Base-by-base conservation (phyloP, 2,797 vertebrate species). In the Falco columbarius region DNA sequence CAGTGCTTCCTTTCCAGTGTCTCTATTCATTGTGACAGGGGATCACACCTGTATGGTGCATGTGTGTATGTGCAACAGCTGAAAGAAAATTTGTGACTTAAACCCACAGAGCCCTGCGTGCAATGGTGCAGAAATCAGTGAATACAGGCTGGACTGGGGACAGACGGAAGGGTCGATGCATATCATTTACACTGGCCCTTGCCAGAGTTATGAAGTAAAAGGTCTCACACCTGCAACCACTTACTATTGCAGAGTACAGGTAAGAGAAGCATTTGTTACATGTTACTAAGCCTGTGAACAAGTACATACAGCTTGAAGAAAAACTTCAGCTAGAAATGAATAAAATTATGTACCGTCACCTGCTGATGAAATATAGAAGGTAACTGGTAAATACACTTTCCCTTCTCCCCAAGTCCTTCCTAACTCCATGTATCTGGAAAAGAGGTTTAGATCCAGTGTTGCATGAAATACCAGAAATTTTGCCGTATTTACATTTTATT, bases 221-320 rank as follows among this genome's bases (percentile, higher is more conserved):
- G 97, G 97, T 30, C 98, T 99, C 71, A 96, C 95, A n/a, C 98
- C 98, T 36, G 98, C 98, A 61, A 98, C 98, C 61, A 97, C 97
- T 0, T 99, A 99, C 71, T 98, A 98, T 56, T 98, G 98, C 97
- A 98, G 98, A 96, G 98, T 98, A 36, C 98, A 98, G 98, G 98
- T 99, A 98, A 22, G 86, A 47, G 36, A 22, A 68, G 36, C 59
- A 54, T 77, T 16, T 34, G 34, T 68, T 49, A 1, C 0, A 5
- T 61, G 46, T n/a, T 52, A 4, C 26, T 38, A 16, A 51, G 81
- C 82, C 75, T 58, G 46, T 8, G 4, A 38, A 23, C 44, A 26
- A 11, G 29, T 11, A 8, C 30, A 8, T 38, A 19, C 36, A n/a
- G 26, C 30, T 18, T 67, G 89, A 67, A 79, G 65, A 8, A 14